Evolutionary conservation across 2,113 vertebrate species (phyloP).

Genomic region (Coturnix japonica): DNA sequence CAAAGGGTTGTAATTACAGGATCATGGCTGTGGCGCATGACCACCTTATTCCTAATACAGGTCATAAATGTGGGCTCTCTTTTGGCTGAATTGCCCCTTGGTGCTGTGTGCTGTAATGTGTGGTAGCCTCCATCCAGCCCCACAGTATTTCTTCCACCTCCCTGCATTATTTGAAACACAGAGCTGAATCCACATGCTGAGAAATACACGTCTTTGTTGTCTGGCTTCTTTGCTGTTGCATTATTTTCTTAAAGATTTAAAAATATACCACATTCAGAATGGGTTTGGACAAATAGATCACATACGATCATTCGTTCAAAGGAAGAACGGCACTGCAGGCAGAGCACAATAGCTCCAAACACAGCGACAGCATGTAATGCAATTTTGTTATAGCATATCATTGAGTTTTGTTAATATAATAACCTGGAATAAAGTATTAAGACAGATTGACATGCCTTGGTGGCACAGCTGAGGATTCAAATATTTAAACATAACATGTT

Average conservation of each 20-base stretch:
- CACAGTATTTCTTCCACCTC: not conserved
- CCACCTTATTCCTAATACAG: conserved; percentile 5
- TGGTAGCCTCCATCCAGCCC: not conserved
- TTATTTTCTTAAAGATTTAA: not conserved
- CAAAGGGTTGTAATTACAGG: conserved; percentile 24
- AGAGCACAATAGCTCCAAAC: not conserved
- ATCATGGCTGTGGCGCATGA: not conserved
- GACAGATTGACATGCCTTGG: conserved; percentile 20
- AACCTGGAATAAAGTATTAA: conserved; percentile 52
- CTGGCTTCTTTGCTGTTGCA: not conserved
- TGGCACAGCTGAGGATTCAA: conserved; percentile 32
- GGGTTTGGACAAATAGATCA: conserved; percentile 1
- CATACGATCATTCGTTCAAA: not conserved
- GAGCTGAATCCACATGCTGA: not conserved
- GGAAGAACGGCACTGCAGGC: not conserved
- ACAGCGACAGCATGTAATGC: conserved; percentile 12
- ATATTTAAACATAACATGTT: conserved; percentile 33
- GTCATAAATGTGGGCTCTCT: conserved; percentile 40
- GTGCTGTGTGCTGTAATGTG: not conserved
- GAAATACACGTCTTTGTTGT: not conserved
- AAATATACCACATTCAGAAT: not conserved
- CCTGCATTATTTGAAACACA: not conserved
- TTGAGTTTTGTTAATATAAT: conserved; percentile 47
- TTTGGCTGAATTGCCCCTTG: not conserved
- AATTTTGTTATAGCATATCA: conserved; percentile 15